Evolutionary conservation across 1,140 invertebrate species (phyloP).

Genomic region (Holcopasites calliopsidis): DNA sequence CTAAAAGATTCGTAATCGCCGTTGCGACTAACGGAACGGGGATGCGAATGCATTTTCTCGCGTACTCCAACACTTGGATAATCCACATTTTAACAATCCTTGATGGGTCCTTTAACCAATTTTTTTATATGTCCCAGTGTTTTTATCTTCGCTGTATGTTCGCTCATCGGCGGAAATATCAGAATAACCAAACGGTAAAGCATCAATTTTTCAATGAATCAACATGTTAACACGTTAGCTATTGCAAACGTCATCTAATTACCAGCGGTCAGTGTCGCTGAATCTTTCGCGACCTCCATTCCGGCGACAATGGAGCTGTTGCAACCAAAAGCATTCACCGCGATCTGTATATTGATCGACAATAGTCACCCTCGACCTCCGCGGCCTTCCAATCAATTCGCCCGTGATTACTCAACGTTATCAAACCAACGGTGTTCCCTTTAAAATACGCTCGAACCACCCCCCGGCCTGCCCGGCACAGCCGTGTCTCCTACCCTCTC

Average conservation of each 20-base stretch:
- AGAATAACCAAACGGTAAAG: too few species aligned
- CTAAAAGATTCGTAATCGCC: slow-evolving; percentile 13
- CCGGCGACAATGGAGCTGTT: not conserved
- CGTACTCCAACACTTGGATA: too few species aligned
- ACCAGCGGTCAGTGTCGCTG: too few species aligned
- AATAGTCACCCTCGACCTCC: not conserved
- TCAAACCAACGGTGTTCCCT: not conserved
- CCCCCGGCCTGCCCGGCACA: not conserved
- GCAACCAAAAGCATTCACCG: not conserved
- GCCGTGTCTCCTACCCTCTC: not conserved
- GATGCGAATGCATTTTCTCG: not conserved
- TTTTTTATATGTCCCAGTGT: too few species aligned
- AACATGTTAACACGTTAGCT: too few species aligned
- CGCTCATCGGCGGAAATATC: too few species aligned
- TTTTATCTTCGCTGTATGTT: too few species aligned
- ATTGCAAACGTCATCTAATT: slow-evolving; percentile 15
- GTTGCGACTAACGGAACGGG: not conserved
- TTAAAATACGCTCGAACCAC: slow-evolving; percentile 15
- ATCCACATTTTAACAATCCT: too few species aligned
- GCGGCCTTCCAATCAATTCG: slow-evolving; percentile 12
- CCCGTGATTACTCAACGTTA: slow-evolving; percentile 18
- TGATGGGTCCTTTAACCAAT: too few species aligned
- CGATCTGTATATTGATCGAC: slow-evolving; percentile 4
- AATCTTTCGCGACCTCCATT: not conserved
- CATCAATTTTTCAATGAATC: too few species aligned